These are phyloP conservation scores for Caenorhabditis wallacei DNA, from an alignment of 2,888 invertebrate genomes.

Conservation along the genomic window DNA sequence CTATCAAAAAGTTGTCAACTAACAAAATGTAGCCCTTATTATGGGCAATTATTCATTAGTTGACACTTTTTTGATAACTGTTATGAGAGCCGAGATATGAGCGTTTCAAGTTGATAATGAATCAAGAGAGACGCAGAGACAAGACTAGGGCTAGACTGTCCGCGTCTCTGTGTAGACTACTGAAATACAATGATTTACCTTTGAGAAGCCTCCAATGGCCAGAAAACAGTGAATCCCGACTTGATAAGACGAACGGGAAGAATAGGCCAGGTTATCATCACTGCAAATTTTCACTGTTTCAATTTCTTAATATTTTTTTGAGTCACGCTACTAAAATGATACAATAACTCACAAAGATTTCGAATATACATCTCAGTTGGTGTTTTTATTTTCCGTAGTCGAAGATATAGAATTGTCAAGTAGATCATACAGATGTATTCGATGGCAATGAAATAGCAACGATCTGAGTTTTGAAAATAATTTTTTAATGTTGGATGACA, in stretches of 20 bases:
- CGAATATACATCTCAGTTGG: constrained; percentile 22
- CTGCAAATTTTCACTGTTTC: not conserved
- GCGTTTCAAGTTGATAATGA: too few species aligned
- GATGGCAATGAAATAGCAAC: constrained; percentile 14
- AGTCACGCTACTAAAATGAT: too few species aligned
- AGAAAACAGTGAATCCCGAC: constrained; percentile 4
- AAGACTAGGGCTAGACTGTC: too few species aligned
- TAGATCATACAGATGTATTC: constrained; percentile 16
- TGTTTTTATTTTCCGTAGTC: constrained; percentile 10
- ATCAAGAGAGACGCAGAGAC: too few species aligned
- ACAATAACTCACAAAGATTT: constrained; percentile 40
- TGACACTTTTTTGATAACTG: too few species aligned
- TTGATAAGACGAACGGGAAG: constrained; percentile 42
- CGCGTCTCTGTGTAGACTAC: too few species aligned
- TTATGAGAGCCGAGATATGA: too few species aligned
- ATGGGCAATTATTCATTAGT: too few species aligned
- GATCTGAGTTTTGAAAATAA: constrained; percentile 18
- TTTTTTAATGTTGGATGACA: not conserved
- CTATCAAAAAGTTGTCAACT: too few species aligned
- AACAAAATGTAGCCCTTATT: too few species aligned
- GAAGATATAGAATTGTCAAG: not conserved
- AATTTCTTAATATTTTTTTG: too few species aligned
- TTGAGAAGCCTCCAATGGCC: constrained; percentile 36
- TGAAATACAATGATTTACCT: constrained; percentile 31
- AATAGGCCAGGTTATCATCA: constrained; percentile 44